These are phyloP conservation scores for Melanotaenia boesemani DNA, from an alignment of 2,797 vertebrate genomes.

Conservation along the genomic window DNA sequence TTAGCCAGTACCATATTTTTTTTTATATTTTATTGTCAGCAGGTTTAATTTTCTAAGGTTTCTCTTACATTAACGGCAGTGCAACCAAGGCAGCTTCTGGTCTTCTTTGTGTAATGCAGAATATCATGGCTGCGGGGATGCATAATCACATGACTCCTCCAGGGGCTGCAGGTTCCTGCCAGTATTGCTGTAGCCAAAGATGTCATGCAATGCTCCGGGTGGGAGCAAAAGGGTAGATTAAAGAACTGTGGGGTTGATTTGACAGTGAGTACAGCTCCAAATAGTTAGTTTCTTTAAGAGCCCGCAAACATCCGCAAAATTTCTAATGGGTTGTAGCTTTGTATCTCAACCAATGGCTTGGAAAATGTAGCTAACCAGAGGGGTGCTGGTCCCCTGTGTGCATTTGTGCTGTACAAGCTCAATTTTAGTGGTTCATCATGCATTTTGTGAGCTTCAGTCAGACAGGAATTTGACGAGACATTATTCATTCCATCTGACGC, in stretches of 20 bases:
- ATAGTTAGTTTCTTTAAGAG: constrained; percentile 53
- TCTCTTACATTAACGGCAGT: constrained; percentile 43
- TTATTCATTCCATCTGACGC: constrained; percentile 64
- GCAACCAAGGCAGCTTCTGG: constrained; percentile 44
- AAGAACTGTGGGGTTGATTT: constrained; percentile 68
- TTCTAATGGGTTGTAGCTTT: constrained; percentile 70
- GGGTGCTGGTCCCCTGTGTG: constrained; percentile 58
- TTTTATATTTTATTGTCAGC: constrained; percentile 10
- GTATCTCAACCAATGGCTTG: constrained; percentile 66
- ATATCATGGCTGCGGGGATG: constrained; percentile 65
- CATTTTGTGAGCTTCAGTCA: constrained; percentile 66
- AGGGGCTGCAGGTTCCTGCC: constrained; percentile 65
- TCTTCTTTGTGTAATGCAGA: constrained; percentile 62
- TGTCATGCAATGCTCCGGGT: constrained; percentile 73
- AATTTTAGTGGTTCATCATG: constrained; percentile 66
- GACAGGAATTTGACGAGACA: constrained; percentile 65
- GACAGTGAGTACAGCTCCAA: constrained; percentile 60
- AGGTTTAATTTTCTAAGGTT: constrained; percentile 25
- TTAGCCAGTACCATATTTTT: background rate
- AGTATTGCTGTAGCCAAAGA: constrained; percentile 70
- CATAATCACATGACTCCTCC: constrained; percentile 68
- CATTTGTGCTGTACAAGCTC: constrained; percentile 72
- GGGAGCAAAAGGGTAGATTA: constrained; percentile 64
- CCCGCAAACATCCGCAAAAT: constrained; percentile 59
- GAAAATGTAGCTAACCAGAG: constrained; percentile 68